These are phyloP conservation scores for Notodonta dromedarius DNA, from an alignment of 2,888 invertebrate genomes.

Conservation along the genomic window DNA sequence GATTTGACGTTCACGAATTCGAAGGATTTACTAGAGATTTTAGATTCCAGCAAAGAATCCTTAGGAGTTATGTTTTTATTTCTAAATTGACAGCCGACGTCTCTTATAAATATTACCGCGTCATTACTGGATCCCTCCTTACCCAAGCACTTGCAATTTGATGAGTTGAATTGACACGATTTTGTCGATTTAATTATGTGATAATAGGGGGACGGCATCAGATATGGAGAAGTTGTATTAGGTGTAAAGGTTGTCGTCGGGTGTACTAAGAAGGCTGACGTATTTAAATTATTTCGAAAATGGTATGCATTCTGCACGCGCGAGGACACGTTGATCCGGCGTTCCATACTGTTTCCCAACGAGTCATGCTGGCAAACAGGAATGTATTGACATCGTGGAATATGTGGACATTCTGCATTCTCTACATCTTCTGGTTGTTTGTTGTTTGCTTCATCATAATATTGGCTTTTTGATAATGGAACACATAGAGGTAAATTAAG, in stretches of 20 bases:
- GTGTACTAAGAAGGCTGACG: constrained; percentile 37
- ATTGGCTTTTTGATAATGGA: constrained; percentile 60
- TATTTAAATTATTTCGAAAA: constrained; percentile 26
- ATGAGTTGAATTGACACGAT: constrained; percentile 65
- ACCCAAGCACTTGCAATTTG: constrained; percentile 36
- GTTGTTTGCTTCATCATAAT: constrained; percentile 53
- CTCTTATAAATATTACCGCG: constrained; percentile 68
- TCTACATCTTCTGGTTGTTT: constrained; percentile 47
- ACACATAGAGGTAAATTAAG: constrained; percentile 73
- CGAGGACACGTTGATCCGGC: constrained; percentile 44
- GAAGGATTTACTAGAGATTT: constrained; percentile 57
- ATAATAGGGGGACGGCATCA: constrained; percentile 37
- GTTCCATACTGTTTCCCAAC: constrained; percentile 41
- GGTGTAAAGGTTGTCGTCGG: constrained; percentile 43
- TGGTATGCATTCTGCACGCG: constrained; percentile 53
- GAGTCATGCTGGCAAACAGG: constrained; percentile 52
- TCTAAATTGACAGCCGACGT: constrained; percentile 75
- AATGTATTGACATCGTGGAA: constrained; percentile 51
- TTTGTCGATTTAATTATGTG: constrained; percentile 54
- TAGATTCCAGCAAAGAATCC: constrained; percentile 47
- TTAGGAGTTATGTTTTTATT: constrained; percentile 48
- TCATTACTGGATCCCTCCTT: constrained; percentile 46
- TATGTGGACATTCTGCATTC: constrained; percentile 43
- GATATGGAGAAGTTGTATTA: constrained; percentile 41
- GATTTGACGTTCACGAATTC: constrained; percentile 49